Evolutionary conservation across 1,140 invertebrate species (phyloP).

Genomic region (Laupala kohalensis): DNA sequence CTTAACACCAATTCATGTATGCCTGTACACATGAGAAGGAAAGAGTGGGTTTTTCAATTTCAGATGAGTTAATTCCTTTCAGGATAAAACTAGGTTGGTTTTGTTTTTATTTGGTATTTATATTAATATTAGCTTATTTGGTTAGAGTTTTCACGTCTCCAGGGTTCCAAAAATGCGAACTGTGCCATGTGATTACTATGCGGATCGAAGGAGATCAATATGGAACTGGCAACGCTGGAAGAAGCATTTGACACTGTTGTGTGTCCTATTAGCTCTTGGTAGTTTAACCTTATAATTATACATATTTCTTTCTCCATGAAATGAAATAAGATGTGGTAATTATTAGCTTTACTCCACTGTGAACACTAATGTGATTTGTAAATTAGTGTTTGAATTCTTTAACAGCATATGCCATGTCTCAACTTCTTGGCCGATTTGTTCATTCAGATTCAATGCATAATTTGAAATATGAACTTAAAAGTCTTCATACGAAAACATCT

Average conservation of each 20-base stretch:
- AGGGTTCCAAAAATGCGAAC: background rate
- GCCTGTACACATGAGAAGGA: too few species aligned
- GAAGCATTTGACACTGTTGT: background rate
- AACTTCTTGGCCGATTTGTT: background rate
- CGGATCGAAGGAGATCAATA: background rate
- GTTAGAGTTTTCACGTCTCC: too few species aligned
- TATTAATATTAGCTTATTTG: too few species aligned
- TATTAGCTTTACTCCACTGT: background rate
- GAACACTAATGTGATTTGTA: too few species aligned
- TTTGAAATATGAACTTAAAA: background rate
- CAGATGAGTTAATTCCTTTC: too few species aligned
- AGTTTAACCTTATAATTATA: background rate
- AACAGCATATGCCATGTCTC: background rate
- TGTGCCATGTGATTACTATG: background rate
- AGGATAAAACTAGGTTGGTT: too few species aligned
- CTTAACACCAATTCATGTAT: too few species aligned
- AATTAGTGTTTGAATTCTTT: background rate
- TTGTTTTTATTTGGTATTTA: too few species aligned
- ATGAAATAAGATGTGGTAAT: background rate
- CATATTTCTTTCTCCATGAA: background rate
- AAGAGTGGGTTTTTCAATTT: too few species aligned
- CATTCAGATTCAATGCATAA: background rate
- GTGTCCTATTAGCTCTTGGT: background rate
- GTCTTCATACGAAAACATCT: background rate
- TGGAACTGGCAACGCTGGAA: background rate